Percentiles rank a stretch among this genome's conserved stretches.
Evolutionary conservation across 2,113 vertebrate genomes (phyloP).

Genomic region (Odobenus rosmarus): DNA sequence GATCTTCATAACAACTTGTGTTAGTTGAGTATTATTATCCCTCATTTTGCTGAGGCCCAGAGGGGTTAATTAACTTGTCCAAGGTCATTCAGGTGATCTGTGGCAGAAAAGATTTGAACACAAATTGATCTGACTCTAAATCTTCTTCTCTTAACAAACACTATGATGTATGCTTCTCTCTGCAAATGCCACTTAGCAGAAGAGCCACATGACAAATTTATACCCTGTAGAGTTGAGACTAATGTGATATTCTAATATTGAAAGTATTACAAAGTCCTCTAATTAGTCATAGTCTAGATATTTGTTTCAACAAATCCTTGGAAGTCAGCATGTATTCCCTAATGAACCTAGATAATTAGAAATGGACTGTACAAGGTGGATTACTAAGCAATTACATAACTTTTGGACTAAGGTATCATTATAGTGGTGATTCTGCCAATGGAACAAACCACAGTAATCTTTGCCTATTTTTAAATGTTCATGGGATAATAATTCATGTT

Average conservation of each 20-base stretch:
- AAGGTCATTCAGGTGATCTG: constrained; percentile 48
- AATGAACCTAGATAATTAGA: constrained; percentile 58
- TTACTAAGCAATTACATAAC: constrained; percentile 33
- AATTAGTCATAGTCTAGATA: constrained; percentile 61
- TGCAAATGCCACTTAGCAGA: constrained; percentile 42
- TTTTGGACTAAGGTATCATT: background rate
- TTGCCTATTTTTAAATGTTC: background rate
- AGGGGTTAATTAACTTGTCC: constrained; percentile 53
- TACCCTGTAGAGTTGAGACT: constrained; percentile 50
- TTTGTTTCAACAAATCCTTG: constrained; percentile 53
- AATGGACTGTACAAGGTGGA: background rate
- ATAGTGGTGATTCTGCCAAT: background rate
- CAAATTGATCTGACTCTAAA: constrained; percentile 58
- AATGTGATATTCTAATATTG: constrained; percentile 57
- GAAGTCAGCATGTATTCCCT: constrained; percentile 43
- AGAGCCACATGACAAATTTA: constrained; percentile 54
- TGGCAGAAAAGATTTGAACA: constrained; percentile 47
- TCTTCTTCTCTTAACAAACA: constrained; percentile 57
- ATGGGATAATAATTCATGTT: background rate
- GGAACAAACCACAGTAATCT: constrained; percentile 2
- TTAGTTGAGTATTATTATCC: constrained; percentile 12
- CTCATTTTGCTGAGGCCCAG: background rate
- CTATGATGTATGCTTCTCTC: background rate
- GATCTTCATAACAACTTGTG: constrained; percentile 19
- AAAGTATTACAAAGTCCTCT: constrained; percentile 34